Conservation (phyloP, 2,113 vertebrate genomes). For the Zingel zingel region DNA sequence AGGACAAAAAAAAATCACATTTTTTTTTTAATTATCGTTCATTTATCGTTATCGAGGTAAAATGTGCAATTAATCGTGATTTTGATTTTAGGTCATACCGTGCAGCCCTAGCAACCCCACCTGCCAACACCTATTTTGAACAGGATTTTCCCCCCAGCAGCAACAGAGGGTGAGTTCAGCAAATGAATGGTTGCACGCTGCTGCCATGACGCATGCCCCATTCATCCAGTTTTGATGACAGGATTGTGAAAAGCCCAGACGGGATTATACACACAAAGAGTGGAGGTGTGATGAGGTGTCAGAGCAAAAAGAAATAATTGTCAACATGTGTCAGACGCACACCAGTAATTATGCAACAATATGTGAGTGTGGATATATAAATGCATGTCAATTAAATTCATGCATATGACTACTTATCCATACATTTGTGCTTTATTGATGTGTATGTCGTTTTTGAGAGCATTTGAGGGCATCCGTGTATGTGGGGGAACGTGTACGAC, state of each 20-base stretch:
- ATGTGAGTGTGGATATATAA: constrained; percentile 9
- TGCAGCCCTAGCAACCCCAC: neutral
- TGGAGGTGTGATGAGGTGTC: constrained; percentile 74
- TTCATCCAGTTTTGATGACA: constrained; percentile 70
- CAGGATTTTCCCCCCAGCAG: constrained; percentile 13
- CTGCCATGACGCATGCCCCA: constrained; percentile 46
- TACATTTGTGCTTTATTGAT: constrained; percentile 48
- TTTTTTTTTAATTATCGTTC: too few relatives aligned
- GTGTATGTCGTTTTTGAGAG: constrained; percentile 18
- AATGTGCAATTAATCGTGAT: too few relatives aligned
- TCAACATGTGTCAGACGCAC: constrained; percentile 65
- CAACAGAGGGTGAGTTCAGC: constrained; percentile 43
- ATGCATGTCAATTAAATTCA: constrained; percentile 35
- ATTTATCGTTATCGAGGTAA: too few relatives aligned
- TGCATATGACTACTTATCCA: constrained; percentile 36
- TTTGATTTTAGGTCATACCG: too few relatives aligned
- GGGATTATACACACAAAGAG: constrained; percentile 72
- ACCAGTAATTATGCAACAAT: constrained; percentile 47
- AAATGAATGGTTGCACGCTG: constrained; percentile 63
- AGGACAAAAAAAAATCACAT: too few relatives aligned
- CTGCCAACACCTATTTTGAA: constrained; percentile 16
- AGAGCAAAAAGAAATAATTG: constrained; percentile 59
- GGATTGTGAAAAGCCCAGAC: constrained; percentile 51
- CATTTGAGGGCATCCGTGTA: constrained; percentile 32
- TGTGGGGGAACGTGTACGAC: constrained; percentile 11